Evolutionary conservation across 1,140 invertebrate genomes (phyloP).

Genomic region (Anthonomus grandis): DNA sequence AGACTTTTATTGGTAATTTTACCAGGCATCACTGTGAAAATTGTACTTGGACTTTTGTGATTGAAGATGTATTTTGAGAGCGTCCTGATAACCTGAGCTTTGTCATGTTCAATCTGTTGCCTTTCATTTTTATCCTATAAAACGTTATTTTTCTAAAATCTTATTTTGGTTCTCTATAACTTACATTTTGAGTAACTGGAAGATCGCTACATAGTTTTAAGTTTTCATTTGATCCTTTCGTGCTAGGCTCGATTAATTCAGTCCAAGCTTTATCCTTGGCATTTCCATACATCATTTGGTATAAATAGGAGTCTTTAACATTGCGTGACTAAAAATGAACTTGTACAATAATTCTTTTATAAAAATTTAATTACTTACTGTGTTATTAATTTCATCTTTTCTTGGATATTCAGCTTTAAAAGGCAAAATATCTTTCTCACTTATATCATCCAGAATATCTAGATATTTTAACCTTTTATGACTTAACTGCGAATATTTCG

Average conservation of each 20-base stretch:
- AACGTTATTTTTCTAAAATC: not conserved
- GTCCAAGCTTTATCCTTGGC: constrained; percentile 5
- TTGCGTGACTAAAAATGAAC: not conserved
- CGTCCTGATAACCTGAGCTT: not conserved
- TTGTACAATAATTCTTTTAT: too few relatives aligned
- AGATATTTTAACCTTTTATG: constrained; percentile 22
- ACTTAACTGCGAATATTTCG: constrained; percentile 16
- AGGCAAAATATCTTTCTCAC: constrained; percentile 39
- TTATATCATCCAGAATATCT: constrained; percentile 43
- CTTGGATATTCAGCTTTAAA: constrained; percentile 44
- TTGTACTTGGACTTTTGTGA: not conserved
- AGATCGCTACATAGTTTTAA: not conserved
- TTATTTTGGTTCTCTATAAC: not conserved
- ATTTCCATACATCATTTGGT: constrained; percentile 23
- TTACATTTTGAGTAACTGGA: not conserved
- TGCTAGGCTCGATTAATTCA: constrained; percentile 4
- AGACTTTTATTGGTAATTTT: not conserved
- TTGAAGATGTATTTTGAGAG: constrained; percentile 19
- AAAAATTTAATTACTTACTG: constrained; percentile 2
- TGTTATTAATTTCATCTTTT: constrained; percentile 24
- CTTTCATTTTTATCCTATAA: not conserved
- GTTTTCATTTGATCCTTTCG: not conserved
- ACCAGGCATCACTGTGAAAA: constrained; percentile 23
- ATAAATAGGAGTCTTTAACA: constrained; percentile 13
- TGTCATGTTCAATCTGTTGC: not conserved